phyloP scores from a whole-genome alignment of 2,888 invertebrate species.

The Acanthoscelides obtectus region DNA sequence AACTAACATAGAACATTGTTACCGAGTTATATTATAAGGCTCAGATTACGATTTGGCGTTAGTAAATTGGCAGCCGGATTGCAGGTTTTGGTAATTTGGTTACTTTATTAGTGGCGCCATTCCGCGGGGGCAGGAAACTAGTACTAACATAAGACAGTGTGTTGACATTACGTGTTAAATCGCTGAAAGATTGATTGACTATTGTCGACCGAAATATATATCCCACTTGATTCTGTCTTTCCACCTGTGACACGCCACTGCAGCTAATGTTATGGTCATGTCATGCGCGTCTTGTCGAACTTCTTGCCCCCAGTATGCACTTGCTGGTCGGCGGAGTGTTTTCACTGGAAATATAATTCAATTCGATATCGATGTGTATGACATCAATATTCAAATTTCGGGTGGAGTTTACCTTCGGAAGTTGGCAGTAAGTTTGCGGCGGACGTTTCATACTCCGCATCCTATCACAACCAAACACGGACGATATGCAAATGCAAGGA shows the following conservation, averaged over 20 bases:
- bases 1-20: no score
- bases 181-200: no score
- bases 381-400: conserved; percentile 45
- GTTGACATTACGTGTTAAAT: no score
- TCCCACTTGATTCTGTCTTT: no score
- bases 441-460: conserved; percentile 37
- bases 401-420: conserved; percentile 43
- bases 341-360: conserved; percentile 37
- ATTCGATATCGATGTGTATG: conserved; percentile 33
- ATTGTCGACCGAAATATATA: no score
- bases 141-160: no score
- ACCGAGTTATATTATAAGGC: no score
- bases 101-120: no score
- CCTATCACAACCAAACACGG: conserved; percentile 46
- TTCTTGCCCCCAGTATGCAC: neutral
- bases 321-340: conserved; percentile 7
- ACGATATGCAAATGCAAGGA: conserved; percentile 43
- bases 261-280: neutral
- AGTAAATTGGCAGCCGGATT: no score
- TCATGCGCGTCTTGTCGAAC: neutral
- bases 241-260: neutral
- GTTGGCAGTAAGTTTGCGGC: conserved; percentile 41
- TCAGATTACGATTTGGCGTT: no score
- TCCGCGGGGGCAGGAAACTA: no score
- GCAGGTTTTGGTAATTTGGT: no score